Evolutionary conservation across 2,797 vertebrate genomes (phyloP), one percentile per base, ranked within the genome.

Genomic region (Amphiprion clarkii): DNA sequence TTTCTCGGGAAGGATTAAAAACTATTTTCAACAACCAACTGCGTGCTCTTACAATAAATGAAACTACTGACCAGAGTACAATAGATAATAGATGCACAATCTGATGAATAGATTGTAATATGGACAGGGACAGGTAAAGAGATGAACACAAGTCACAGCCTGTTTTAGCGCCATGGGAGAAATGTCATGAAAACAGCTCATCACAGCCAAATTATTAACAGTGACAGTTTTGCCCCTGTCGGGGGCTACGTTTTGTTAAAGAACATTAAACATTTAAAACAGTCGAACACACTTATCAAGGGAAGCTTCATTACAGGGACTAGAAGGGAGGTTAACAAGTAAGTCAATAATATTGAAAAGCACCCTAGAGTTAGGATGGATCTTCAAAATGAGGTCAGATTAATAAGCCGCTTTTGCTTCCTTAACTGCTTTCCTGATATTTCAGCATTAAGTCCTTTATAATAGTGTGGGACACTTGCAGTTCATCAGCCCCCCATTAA

Each of bases 291-390:
- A 81, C 66, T 85, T 77, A 80, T 82, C 62, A 86, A 65, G 65
- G 40, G 70, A 78, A 54, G 51, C 77, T 84, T 88, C 68, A 88
- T 84, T 78, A 76, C 71, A 70, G 68, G 68, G 81, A 84, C 73
- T 74, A 65, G 67, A 77, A 72, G 68, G 71, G 55, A 83, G 79
- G 81, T 85, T 87, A 89, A 87, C 71, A 84, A 84, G 82, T 71
- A 65, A 66, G 79, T 87, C 84, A 83, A 89, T 90, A 85, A 83
- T 82, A 78, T 76, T 86, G 82, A 87, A 88, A 88, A 81, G 82
- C 80, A 81, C 78, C 83, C 76, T 40, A 48, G 75, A 87, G 83
- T 90, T 84, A 64, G 21, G 71, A 88, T 77, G 71, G 77, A 85
- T 87, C 67, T 87, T 63, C 84, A 84, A 87, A 87, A 85, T 75